A percentile compares a stretch with the other conserved stretches of the same genome.
Evolutionary conservation across 1,140 invertebrate species (phyloP).

Genomic region (Lucilia sericata): DNA sequence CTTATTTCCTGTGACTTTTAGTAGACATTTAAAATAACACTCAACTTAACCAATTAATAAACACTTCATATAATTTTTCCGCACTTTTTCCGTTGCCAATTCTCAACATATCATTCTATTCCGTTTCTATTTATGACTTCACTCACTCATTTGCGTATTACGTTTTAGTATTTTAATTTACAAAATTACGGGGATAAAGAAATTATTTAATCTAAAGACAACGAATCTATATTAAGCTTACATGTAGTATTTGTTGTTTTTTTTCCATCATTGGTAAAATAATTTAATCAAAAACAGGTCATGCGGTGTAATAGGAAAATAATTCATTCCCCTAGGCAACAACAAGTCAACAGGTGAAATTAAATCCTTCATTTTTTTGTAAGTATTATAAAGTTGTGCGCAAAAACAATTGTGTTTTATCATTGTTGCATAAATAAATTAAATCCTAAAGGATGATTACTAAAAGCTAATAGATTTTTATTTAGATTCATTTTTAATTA

Average conservation of each 20-base stretch:
- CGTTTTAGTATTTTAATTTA: not conserved
- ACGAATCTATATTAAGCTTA: too few species aligned
- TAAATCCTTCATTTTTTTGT: not conserved
- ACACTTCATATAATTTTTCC: not conserved
- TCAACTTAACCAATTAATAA: not conserved
- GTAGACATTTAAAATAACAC: not conserved
- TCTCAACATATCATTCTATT: not conserved
- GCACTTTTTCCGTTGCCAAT: not conserved
- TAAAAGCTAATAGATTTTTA: too few species aligned
- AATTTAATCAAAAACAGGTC: constrained; percentile 1
- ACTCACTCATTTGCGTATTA: too few species aligned
- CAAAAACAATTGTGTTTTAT: too few species aligned
- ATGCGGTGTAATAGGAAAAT: not conserved
- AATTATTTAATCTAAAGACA: too few species aligned
- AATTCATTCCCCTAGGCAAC: not conserved
- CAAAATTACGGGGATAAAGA: too few species aligned
- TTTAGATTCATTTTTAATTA: too few species aligned
- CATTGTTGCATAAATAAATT: too few species aligned
- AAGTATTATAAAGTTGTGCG: too few species aligned
- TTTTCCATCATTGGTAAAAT: not conserved
- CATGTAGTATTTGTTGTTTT: too few species aligned
- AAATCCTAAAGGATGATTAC: too few species aligned
- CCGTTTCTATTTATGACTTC: too few species aligned
- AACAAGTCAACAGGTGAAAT: not conserved
- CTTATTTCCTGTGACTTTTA: not conserved